Conservation (phyloP, 2,797 vertebrate genomes). For the Falco novaeseelandiae region DNA sequence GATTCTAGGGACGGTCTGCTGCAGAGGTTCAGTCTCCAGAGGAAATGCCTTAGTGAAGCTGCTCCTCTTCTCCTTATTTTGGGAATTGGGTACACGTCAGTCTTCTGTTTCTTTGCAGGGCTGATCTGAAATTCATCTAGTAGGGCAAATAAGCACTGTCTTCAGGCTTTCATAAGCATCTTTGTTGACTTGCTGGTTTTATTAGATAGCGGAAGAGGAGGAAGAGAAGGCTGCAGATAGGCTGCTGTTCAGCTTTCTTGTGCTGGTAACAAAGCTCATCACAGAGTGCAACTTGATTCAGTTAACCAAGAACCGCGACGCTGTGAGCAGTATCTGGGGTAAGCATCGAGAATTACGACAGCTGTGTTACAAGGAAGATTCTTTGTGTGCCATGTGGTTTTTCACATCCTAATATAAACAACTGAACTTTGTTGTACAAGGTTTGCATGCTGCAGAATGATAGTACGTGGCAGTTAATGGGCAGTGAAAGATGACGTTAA, state of each 20-base stretch:
- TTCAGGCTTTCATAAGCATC: background rate
- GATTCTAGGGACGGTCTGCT: background rate
- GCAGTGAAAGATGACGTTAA: background rate
- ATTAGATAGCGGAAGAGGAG: slow-evolving; percentile 88
- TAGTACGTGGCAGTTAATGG: background rate
- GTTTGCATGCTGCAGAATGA: background rate
- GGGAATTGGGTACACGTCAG: background rate
- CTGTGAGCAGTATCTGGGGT: slow-evolving; percentile 87
- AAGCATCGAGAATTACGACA: slow-evolving; percentile 16
- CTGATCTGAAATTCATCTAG: background rate
- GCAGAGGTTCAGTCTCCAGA: background rate
- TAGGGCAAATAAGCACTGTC: background rate
- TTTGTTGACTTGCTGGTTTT: background rate
- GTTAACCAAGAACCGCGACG: slow-evolving; percentile 78
- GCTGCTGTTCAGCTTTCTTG: slow-evolving; percentile 90
- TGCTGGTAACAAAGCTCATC: slow-evolving; percentile 88
- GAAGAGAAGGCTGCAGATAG: slow-evolving; percentile 91
- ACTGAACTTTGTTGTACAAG: background rate
- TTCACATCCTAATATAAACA: background rate
- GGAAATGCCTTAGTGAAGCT: background rate
- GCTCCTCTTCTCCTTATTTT: background rate
- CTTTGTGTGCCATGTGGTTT: background rate
- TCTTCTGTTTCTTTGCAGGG: background rate
- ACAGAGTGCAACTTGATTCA: slow-evolving; percentile 87
- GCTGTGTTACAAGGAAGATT: background rate